These are phyloP conservation scores for Conus canariensis DNA, from an alignment of 2,888 invertebrate species.

Conservation along the genomic window DNA sequence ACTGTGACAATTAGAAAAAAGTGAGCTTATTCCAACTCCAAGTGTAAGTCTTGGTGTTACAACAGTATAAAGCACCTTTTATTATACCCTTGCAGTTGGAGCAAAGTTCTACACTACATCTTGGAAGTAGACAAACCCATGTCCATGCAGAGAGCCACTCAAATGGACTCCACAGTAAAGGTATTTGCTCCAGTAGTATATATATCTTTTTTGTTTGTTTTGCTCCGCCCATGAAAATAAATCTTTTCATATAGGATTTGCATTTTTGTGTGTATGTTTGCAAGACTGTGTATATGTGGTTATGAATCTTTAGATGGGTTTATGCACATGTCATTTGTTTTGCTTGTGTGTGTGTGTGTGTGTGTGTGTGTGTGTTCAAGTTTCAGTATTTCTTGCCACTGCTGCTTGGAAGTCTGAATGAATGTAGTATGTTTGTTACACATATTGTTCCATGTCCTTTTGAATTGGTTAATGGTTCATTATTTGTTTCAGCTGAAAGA, in stretches of 20 bases:
- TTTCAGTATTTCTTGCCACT: background rate
- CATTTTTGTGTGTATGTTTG: background rate
- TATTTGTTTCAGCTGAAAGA: constrained; percentile 86
- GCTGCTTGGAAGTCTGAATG: too few species aligned
- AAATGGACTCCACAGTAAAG: constrained; percentile 65
- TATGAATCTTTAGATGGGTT: background rate
- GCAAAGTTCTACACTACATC: constrained; percentile 88
- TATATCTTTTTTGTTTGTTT: background rate
- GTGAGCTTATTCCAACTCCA: too few species aligned
- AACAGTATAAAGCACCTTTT: too few species aligned
- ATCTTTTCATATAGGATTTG: background rate
- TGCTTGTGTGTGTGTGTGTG: background rate
- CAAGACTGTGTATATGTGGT: background rate
- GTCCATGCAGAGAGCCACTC: constrained; percentile 65
- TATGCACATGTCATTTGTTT: background rate
- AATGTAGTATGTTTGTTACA: too few species aligned
- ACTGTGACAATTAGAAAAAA: too few species aligned
- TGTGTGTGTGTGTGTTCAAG: background rate
- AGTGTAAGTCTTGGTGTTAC: too few species aligned
- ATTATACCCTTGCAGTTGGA: constrained; percentile 84
- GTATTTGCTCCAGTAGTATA: constrained; percentile 33
- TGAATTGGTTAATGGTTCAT: background rate
- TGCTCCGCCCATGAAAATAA: too few species aligned
- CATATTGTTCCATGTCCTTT: too few species aligned
- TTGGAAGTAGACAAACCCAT: constrained; percentile 83